Conservation (phyloP, 2,797 vertebrate genomes). For the Passerculus sandwichensis region DNA sequence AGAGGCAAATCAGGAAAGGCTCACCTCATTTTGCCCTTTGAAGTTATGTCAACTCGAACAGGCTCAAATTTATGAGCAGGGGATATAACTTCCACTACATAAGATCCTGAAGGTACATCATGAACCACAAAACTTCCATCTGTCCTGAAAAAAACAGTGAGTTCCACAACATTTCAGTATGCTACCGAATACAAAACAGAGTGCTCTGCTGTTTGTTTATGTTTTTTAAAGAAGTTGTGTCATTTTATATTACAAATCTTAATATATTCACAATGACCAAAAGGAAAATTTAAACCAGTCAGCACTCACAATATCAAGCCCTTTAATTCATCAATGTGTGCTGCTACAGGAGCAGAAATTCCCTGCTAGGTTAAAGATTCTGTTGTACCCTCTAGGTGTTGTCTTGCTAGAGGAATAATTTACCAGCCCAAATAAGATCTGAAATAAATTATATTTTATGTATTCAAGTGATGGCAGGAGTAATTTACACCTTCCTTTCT, state of each 20-base stretch:
- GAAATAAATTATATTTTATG: neutral
- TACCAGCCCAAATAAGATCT: neutral
- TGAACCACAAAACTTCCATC: constrained; percentile 98
- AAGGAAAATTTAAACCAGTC: neutral
- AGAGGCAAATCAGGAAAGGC: constrained; percentile 16
- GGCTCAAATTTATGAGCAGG: constrained; percentile 93
- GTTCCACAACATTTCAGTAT: neutral
- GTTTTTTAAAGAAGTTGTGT: neutral
- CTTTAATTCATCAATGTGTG: neutral
- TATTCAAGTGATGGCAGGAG: neutral
- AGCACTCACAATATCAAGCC: neutral
- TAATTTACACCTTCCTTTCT: neutral
- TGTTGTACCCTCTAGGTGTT: neutral
- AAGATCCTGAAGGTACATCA: constrained; percentile 95
- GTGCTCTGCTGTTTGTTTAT: rapidly evolving
- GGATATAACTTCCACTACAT: constrained; percentile 92
- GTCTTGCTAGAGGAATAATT: neutral
- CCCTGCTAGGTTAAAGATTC: neutral
- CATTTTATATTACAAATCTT: neutral
- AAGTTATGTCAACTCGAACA: constrained; percentile 95
- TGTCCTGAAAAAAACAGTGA: constrained; percentile 80
- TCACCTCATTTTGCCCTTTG: constrained; percentile 99
- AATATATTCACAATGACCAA: neutral
- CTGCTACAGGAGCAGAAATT: neutral
- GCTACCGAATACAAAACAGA: neutral